Percentiles rank a stretch among this genome's conserved stretches.
Conservation (phyloP, 2,797 vertebrate genomes). For the Rhinichthys osculus region DNA sequence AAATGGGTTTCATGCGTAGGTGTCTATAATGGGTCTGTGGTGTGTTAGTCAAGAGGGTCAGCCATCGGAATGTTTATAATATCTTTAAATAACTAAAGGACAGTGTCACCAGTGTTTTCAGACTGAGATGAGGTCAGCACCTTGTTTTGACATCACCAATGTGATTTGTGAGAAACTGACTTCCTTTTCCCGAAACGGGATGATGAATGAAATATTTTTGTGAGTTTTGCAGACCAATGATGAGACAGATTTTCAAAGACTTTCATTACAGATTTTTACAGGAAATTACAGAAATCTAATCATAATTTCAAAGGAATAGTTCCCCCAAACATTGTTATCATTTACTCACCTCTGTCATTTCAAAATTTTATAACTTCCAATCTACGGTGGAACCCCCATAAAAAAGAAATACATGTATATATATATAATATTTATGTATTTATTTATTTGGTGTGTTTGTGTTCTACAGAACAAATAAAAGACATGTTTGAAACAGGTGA, state of each 20-base stretch:
- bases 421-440: no score
- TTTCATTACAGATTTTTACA: background rate
- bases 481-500: background rate
- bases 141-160: conserved; percentile 27
- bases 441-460: no score
- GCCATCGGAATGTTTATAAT: conserved; percentile 27
- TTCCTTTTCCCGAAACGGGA: conserved; percentile 19
- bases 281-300: background rate
- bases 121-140: conserved; percentile 28
- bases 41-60: conserved; percentile 26
- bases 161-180: conserved; percentile 21
- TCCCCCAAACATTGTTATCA: background rate
- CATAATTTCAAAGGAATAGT: background rate
- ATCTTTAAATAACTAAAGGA: conserved; percentile 40
- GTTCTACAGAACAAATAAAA: no score
- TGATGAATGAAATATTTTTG: conserved; percentile 18
- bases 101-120: conserved; percentile 36
- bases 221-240: background rate
- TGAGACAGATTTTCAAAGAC: background rate
- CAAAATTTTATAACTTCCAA: no score
- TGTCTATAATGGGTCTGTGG: background rate
- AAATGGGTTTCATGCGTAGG: background rate
- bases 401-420: no score
- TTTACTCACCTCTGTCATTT: background rate
- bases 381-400: no score